Evolutionary conservation across 2,113 vertebrate species (phyloP), one percentile per base, ranked within the genome.

Genomic region (Triplophysa tibetana): DNA sequence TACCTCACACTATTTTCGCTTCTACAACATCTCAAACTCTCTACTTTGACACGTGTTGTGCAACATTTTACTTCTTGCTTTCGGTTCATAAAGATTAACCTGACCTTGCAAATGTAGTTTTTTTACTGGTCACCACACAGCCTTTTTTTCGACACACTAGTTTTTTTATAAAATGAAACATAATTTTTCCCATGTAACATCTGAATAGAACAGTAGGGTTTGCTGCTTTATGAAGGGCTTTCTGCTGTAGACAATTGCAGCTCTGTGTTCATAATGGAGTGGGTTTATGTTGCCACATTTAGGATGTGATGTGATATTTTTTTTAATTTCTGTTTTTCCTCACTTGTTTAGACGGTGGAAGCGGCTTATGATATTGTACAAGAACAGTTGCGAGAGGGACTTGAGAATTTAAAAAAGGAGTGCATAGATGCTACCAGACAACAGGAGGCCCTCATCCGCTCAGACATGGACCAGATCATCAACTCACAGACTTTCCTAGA

Each of bases 401-500:
- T 98, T 75, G 89, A 83, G 79, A 83, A 84, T 72, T 86, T 98
- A 85, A 95, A 93, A 87, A 92, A 93, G 63, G 94, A 95, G 83
- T 96, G 96, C 85, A 87, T 86, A 68, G 81, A 92, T 60, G 86
- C 92, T 62, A 92, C 90, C 2, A 92, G 91, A 85, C 88, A 87
- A 67, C 93, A 94, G 72, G 95, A 97, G 87, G 90, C 90, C 5
- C 93, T 93, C 4, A 93, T 98, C 81, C 95, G 95, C 74, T 94
- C 96, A 0, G 91, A 97, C 84, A 93, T 97, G 94, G 96, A 97
- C 90, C 95, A 98, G 88, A 97, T 98, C 43, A 79, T 93, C 81
- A 92, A 89, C 83, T 98, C 95, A n/a, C 94, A 93, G 72, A 86
- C 90, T 78, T 97, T 95, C 81, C 90, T 98, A 87, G 90, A 90